phyloP scores from a whole-genome alignment of 1,140 invertebrate genomes.

The Lamellibrachia luymesi region DNA sequence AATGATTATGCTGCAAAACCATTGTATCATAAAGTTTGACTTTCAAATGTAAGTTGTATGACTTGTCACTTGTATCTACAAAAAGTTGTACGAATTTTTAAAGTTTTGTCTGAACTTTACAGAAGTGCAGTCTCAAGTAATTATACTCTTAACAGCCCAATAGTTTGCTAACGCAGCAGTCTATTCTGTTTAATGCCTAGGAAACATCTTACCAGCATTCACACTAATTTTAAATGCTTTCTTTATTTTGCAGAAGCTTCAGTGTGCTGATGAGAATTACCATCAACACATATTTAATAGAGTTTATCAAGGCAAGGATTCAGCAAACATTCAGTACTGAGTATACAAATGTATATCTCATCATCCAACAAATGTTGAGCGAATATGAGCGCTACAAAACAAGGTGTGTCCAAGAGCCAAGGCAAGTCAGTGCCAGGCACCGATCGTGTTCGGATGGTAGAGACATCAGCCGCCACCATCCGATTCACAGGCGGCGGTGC shows the following conservation, averaged over 20 bases:
- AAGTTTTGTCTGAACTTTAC: no score
- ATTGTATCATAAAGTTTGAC: no score
- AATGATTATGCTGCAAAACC: no score
- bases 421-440: background rate
- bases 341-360: background rate
- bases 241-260: background rate
- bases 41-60: no score
- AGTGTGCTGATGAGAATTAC: background rate
- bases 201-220: no score
- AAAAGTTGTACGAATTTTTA: no score
- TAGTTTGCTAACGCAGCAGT: no score
- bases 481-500: conserved; percentile 3
- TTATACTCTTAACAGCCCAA: no score
- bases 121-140: no score
- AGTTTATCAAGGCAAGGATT: background rate
- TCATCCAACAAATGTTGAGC: no score
- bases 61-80: no score
- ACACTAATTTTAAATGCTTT: background rate
- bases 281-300: background rate
- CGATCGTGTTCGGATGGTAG: background rate
- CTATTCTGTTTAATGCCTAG: no score
- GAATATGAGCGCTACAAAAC: background rate
- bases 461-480: conserved; percentile 14
- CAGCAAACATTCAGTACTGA: background rate
- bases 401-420: background rate